Evolutionary conservation across 2,797 vertebrate genomes (phyloP).

Genomic region (Notoglanidium macrostoma): DNA sequence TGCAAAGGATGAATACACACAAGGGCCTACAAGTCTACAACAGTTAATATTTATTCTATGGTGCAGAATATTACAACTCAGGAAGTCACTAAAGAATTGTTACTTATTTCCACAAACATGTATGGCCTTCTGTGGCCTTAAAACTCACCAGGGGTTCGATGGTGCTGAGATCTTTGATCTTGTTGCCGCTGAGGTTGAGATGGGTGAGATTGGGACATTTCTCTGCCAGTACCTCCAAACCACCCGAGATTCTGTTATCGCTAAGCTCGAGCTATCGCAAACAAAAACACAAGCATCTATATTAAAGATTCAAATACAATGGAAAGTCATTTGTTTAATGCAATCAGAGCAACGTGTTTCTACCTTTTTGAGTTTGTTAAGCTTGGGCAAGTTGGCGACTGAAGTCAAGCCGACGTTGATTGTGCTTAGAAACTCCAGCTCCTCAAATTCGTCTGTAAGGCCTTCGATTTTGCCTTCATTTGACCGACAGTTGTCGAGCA

Average conservation of each 20-base stretch:
- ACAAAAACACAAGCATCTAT: background rate
- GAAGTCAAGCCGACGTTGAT: conserved; percentile 96
- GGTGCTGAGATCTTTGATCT: conserved; percentile 99
- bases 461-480: conserved; percentile 96
- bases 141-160: conserved; percentile 95
- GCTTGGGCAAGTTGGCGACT: conserved; percentile 93
- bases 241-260: conserved; percentile 98
- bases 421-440: conserved; percentile 98
- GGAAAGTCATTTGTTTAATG: background rate
- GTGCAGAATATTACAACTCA: background rate
- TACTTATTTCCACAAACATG: background rate
- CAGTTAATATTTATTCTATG: background rate
- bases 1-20: background rate
- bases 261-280: conserved; percentile 90
- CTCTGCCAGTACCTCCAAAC: conserved; percentile 95
- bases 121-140: background rate
- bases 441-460: conserved; percentile 95
- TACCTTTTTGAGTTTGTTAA: conserved; percentile 99
- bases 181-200: conserved; percentile 99
- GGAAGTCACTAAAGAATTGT: background rate
- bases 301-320: background rate
- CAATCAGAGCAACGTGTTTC: background rate
- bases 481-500: conserved; percentile 96
- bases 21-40: background rate
- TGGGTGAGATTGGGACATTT: conserved; percentile 98